These are phyloP conservation scores for Lophochroa leadbeateri DNA, from an alignment of 2,113 vertebrate genomes.

Conservation along the genomic window DNA sequence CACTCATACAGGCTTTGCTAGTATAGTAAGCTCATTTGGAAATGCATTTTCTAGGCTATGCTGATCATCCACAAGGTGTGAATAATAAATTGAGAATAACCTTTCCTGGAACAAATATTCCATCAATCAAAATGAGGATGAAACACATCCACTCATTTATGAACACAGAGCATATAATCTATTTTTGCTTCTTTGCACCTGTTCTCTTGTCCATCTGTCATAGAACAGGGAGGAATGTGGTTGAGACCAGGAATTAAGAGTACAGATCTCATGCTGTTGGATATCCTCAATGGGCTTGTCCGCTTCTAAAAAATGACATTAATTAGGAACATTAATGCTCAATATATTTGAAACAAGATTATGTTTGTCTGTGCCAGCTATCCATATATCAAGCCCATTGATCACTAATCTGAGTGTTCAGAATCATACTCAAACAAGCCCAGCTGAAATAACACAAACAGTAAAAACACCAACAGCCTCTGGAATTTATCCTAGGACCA, in stretches of 20 bases:
- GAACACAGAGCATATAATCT: neutral
- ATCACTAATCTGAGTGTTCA: neutral
- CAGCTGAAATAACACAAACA: neutral
- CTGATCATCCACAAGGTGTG: neutral
- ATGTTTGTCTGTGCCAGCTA: neutral
- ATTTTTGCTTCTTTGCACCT: neutral
- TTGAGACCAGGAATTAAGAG: neutral
- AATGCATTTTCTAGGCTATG: neutral
- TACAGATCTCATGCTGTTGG: neutral
- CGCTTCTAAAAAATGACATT: neutral
- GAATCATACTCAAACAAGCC: neutral
- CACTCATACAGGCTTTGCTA: neutral
- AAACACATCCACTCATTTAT: neutral
- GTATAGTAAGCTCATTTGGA: neutral
- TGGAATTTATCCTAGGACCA: neutral
- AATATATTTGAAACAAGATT: neutral
- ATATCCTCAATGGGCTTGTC: neutral
- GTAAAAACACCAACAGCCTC: neutral
- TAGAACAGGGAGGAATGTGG: neutral
- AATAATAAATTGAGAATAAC: slow-evolving; percentile 49
- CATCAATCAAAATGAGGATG: slow-evolving; percentile 49
- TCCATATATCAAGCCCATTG: neutral
- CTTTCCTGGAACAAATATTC: neutral
- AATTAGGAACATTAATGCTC: neutral
- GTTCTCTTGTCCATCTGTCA: neutral